phyloP scores from a whole-genome alignment of 2,113 vertebrate species.

The Salvelinus namaycush region DNA sequence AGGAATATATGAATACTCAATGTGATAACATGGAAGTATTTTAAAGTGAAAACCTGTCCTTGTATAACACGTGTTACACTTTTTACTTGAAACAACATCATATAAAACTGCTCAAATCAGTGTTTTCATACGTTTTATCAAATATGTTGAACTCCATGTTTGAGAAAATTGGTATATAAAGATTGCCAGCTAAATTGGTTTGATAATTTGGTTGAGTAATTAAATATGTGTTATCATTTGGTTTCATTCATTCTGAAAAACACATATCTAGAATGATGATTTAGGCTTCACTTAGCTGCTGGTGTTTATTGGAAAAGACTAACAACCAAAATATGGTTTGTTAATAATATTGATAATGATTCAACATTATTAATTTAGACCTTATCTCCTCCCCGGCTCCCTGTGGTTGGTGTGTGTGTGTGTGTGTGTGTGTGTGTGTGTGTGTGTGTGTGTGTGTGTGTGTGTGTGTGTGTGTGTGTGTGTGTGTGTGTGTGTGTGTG shows the following conservation, averaged over 20 bases:
- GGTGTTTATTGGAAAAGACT: slow-evolving; percentile 8
- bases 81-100: too few relatives aligned
- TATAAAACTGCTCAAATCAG: too few relatives aligned
- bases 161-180: slow-evolving; percentile 8
- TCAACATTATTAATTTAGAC: too few relatives aligned
- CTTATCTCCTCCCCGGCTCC: neutral
- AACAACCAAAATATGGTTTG: slow-evolving; percentile 10
- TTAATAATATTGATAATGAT: neutral
- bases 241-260: neutral
- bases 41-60: neutral
- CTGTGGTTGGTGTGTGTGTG: neutral
- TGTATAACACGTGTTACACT: slow-evolving; percentile 9
- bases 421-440: neutral
- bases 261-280: neutral
- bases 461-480: too few relatives aligned
- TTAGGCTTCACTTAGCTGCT: neutral
- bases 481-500: too few relatives aligned
- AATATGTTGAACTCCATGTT: neutral
- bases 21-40: slow-evolving; percentile 13
- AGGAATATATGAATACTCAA: slow-evolving; percentile 54
- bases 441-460: too few relatives aligned
- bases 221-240: neutral
- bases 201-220: slow-evolving; percentile 21
- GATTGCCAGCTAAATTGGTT: slow-evolving; percentile 4
- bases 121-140: too few relatives aligned